Conservation (phyloP, 2,113 vertebrate species). For the Menura novaehollandiae region DNA sequence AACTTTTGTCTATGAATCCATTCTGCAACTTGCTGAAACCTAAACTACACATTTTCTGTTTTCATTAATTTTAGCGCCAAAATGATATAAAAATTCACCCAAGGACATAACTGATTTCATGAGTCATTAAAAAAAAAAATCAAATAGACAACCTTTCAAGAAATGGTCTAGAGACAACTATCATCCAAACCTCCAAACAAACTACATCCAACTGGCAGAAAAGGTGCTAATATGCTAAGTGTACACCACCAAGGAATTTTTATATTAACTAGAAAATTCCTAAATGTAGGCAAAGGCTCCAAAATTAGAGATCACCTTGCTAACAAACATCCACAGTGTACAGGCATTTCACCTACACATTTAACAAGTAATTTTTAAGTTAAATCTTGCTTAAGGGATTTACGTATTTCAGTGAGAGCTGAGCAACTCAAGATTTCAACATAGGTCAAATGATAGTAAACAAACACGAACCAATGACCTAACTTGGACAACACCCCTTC, state of each 20-base stretch:
- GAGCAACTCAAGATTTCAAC: slow-evolving; percentile 6
- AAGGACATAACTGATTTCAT: background rate
- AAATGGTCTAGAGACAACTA: background rate
- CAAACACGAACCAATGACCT: background rate
- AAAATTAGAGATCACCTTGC: background rate
- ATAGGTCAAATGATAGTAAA: slow-evolving; percentile 17
- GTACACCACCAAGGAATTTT: background rate
- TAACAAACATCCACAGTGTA: background rate
- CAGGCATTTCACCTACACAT: background rate
- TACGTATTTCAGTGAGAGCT: background rate
- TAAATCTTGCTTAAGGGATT: background rate
- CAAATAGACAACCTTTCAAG: background rate
- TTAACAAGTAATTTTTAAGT: background rate
- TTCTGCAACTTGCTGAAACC: background rate
- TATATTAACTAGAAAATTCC: background rate
- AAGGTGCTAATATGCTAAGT: background rate
- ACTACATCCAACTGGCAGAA: background rate
- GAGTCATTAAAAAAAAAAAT: background rate
- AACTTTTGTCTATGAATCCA: background rate
- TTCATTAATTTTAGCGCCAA: background rate
- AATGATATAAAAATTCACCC: background rate
- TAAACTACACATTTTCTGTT: background rate
- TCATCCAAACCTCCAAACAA: background rate
- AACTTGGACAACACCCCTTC: background rate
- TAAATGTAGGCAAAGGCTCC: background rate